Conservation (phyloP, 2,113 vertebrate genomes). For the Thermophis baileyi region DNA sequence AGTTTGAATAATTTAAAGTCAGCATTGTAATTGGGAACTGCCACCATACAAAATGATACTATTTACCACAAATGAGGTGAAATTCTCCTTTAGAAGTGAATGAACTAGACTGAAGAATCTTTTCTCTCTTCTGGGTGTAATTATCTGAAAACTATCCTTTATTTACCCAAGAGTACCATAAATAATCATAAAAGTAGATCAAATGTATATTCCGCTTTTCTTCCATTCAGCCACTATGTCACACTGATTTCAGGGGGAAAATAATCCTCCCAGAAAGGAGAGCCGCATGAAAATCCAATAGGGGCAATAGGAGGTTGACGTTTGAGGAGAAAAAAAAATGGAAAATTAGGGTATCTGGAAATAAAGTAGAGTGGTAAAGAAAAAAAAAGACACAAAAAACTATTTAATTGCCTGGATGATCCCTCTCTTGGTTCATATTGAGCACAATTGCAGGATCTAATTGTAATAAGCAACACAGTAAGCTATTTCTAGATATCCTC, state of each 20-base stretch:
- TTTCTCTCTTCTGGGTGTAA: not conserved
- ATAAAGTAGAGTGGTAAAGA: not conserved
- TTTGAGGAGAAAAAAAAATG: not conserved
- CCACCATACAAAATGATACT: not conserved
- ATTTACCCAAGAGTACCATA: not conserved
- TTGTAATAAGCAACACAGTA: not conserved
- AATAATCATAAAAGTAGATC: not conserved
- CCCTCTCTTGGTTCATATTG: not conserved
- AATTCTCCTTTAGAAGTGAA: not conserved
- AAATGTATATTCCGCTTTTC: not conserved
- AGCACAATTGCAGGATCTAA: not conserved
- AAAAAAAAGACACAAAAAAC: not conserved
- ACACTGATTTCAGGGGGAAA: not conserved
- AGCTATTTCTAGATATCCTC: not conserved
- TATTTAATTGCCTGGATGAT: not conserved
- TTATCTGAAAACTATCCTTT: not conserved
- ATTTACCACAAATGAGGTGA: not conserved
- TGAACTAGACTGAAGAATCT: not conserved
- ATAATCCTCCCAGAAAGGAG: not conserved
- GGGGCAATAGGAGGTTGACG: not conserved
- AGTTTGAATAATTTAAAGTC: not conserved
- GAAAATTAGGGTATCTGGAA: not conserved
- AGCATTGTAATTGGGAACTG: not conserved
- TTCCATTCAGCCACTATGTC: not conserved
- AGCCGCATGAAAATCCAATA: not conserved